Percentiles rank a stretch among this genome's conserved stretches.
Evolutionary conservation across 2,113 vertebrate species (phyloP).

Genomic region (Canis aureus): DNA sequence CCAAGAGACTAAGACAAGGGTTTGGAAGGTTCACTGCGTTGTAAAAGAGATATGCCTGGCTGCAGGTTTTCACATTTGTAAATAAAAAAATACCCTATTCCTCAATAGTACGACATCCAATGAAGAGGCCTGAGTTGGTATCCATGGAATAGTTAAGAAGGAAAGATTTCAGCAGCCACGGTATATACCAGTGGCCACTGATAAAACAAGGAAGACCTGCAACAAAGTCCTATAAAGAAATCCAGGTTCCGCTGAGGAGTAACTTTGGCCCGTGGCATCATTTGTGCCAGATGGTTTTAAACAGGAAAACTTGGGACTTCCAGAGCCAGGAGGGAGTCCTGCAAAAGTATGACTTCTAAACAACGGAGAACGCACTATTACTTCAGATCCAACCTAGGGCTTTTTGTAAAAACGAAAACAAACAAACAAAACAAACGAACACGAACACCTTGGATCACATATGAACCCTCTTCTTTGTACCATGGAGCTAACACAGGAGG

Average conservation of each 20-base stretch:
- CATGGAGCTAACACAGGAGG: background rate
- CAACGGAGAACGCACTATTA: conserved; percentile 38
- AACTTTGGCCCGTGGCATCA: background rate
- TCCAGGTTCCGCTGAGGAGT: background rate
- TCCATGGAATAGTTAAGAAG: background rate
- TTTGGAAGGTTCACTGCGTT: conserved; percentile 86
- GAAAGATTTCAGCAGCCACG: background rate
- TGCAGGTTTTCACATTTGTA: conserved; percentile 81
- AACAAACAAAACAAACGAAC: background rate
- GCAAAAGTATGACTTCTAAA: conserved; percentile 28
- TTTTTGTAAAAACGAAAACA: background rate
- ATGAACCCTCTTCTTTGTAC: background rate
- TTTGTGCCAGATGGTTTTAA: conserved; percentile 64
- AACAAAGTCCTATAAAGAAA: conserved; percentile 12
- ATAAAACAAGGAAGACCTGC: background rate
- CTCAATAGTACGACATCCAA: conserved; percentile 22
- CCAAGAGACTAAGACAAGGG: conserved; percentile 84
- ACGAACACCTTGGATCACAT: background rate
- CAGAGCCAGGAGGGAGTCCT: background rate
- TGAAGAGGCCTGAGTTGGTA: background rate
- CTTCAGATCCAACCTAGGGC: background rate
- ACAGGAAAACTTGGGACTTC: conserved; percentile 40
- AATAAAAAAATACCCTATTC: conserved; percentile 67
- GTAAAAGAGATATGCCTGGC: conserved; percentile 81
- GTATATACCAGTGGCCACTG: background rate